phyloP scores from a whole-genome alignment of 2,113 vertebrate genomes.

The Mormyrus lacerda region DNA sequence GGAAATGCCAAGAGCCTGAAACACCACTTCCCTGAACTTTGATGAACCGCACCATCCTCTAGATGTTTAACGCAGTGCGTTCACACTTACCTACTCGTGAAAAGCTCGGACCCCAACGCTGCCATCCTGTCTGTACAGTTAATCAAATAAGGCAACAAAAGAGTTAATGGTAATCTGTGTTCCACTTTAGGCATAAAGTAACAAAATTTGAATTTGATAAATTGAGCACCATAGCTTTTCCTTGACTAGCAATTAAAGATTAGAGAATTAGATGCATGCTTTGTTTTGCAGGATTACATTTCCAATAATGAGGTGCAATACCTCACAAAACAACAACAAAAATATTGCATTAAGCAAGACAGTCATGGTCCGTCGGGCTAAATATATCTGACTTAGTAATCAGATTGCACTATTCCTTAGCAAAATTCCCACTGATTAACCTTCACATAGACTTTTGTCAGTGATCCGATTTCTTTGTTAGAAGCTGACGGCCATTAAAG shows the following conservation, averaged over 20 bases:
- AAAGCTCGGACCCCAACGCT: background rate
- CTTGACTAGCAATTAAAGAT: background rate
- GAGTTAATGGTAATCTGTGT: background rate
- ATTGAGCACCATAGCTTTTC: background rate
- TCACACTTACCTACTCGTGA: background rate
- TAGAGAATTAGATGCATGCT: background rate
- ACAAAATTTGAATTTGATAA: background rate
- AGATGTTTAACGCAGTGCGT: background rate
- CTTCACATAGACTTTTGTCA: conserved; percentile 15
- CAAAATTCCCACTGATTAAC: conserved; percentile 24
- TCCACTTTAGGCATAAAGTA: background rate
- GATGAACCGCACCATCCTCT: background rate
- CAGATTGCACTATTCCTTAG: conserved; percentile 8
- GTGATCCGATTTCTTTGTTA: conserved; percentile 20
- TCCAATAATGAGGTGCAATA: conserved; percentile 17
- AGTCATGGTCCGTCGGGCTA: conserved; percentile 8
- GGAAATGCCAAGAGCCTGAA: conserved; percentile 2
- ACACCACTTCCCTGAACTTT: conserved; percentile 6
- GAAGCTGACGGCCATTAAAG: conserved; percentile 12
- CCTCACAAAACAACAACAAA: background rate
- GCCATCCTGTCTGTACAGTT: background rate
- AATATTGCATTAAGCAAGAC: conserved; percentile 20
- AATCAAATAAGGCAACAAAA: background rate
- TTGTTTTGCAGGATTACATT: conserved; percentile 1
- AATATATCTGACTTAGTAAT: conserved; percentile 12